phyloP scores from a whole-genome alignment of 2,797 vertebrate genomes.

The Clarias laeviceps region DNA sequence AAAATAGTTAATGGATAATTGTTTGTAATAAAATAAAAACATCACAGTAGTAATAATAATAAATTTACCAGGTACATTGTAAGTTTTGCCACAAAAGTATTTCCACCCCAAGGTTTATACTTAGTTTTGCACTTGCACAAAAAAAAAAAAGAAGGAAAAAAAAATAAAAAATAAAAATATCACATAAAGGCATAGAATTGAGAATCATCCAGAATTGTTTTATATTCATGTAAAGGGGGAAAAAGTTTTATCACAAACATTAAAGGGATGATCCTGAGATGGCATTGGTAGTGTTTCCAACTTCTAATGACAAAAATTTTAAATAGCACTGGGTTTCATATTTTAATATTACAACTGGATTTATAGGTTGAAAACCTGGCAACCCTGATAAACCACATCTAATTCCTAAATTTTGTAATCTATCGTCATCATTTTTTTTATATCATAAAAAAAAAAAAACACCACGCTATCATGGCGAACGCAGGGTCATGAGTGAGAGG shows the following conservation, averaged over 20 bases:
- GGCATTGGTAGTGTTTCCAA: background rate
- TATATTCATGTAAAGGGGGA: background rate
- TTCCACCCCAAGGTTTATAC: background rate
- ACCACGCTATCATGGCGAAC: background rate
- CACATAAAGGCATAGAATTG: background rate
- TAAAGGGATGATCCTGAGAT: constrained; percentile 9
- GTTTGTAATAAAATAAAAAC: background rate
- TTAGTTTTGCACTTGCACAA: background rate
- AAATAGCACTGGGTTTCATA: background rate
- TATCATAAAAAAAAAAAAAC: background rate
- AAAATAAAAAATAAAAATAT: background rate
- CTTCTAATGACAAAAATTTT: background rate
- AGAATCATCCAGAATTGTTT: background rate
- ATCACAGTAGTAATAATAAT: background rate
- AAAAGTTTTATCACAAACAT: background rate
- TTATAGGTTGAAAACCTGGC: background rate
- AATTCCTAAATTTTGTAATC: background rate
- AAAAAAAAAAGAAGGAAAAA: background rate
- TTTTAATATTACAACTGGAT: background rate
- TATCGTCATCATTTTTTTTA: no score
- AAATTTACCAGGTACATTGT: background rate
- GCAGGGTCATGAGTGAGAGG: background rate
- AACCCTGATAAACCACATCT: background rate
- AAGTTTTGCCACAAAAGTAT: background rate
- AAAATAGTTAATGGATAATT: background rate